Evolutionary conservation across 2,888 invertebrate genomes (phyloP), one percentile per base, ranked within the genome.

Genomic region (Fragum fragum): DNA sequence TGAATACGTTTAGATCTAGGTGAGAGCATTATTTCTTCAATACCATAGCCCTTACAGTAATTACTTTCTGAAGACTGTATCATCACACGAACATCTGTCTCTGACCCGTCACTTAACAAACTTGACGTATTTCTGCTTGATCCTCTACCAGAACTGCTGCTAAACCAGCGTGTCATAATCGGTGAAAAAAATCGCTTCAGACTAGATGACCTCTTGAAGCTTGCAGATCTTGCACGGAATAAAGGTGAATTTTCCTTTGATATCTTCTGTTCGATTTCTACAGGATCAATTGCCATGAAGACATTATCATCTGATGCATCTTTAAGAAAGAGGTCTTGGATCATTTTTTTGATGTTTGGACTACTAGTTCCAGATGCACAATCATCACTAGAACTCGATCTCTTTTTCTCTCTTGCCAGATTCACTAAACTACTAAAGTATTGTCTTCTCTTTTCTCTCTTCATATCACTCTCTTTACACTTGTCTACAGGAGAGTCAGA

Each of bases 341-440:
- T 83, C 83, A 83, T 79, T 28, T 73, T 68, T n/a, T 47, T 61
- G 32, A 83, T 83, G 52, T 83, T 79, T n/a, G 83, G 76, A 73
- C 57, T 70, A 23, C 53, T 53, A 5, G 55, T 53, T 11, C 28
- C 29, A 11, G 55, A 55, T 28, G 23, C 39, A 39, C 29, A 55
- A 6, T 26, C 59, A n/a, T 72, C 57, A 57, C 39, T 59, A 36
- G 72, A 72, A 26, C 66, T 66, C 0, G 66, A 66, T 18, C 21
- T 18, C 36, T 26, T 66, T 21, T 29, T 16, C 21, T 66, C 66
- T 42, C 42, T 39, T 21, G 21, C n/a, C n/a, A 42, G 42, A 42
- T 42, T 39, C n/a, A 14, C n/a, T 23, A 42, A 42, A 26, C 66
- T 26, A 5, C 42, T 36, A 39, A 66, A 66, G 14, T 42, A 42